These are phyloP conservation scores for Caenorhabditis virilis DNA, from an alignment of 2,888 invertebrate species.

Conservation along the genomic window DNA sequence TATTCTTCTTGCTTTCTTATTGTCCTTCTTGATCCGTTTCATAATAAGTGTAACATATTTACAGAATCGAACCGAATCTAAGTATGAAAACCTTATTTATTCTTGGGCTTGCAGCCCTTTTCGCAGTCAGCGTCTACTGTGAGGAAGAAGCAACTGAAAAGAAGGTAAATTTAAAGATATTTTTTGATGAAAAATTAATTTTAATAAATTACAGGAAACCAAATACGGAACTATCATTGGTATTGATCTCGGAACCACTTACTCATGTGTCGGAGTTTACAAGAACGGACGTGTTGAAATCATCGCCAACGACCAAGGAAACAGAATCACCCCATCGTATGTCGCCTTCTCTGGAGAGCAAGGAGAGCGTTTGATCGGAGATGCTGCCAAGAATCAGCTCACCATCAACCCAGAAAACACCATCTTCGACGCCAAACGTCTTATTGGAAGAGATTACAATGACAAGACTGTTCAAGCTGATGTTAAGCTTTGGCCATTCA, in stretches of 20 bases:
- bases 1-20: slow-evolving; percentile 1
- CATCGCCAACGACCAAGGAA: slow-evolving; percentile 69
- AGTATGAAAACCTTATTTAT: slow-evolving; percentile 57
- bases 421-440: slow-evolving; percentile 94
- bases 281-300: slow-evolving; percentile 71
- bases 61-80: neutral
- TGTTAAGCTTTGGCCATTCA: slow-evolving; percentile 95
- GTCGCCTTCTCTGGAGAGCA: slow-evolving; percentile 66
- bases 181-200: neutral
- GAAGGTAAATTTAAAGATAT: slow-evolving; percentile 15
- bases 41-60: slow-evolving; percentile 1
- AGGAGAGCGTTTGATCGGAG: slow-evolving; percentile 76
- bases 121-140: slow-evolving; percentile 43
- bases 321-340: slow-evolving; percentile 68
- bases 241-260: slow-evolving; percentile 70
- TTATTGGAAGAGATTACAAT: slow-evolving; percentile 93
- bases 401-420: slow-evolving; percentile 99
- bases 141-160: slow-evolving; percentile 54
- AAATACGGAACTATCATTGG: slow-evolving; percentile 69
- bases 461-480: slow-evolving; percentile 91
- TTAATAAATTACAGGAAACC: slow-evolving; percentile 32
- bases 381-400: slow-evolving; percentile 98
- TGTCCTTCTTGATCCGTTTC: neutral
- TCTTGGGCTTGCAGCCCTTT: slow-evolving; percentile 55
- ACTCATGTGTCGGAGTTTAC: slow-evolving; percentile 70